Base-by-base conservation (phyloP, 2,113 vertebrate genomes). In the Ochotona curzoniae region DNA sequence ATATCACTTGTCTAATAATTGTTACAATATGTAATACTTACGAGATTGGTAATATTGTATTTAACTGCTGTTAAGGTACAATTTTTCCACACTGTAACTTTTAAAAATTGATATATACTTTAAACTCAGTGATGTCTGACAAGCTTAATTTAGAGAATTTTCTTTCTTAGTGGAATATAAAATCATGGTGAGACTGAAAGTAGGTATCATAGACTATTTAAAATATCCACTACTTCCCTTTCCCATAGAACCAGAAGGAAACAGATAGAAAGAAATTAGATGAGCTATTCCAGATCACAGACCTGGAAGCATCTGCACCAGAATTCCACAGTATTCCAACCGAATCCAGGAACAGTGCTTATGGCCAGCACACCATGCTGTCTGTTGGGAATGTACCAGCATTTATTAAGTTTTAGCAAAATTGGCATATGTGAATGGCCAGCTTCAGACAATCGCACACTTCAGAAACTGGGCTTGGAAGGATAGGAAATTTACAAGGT, bases 211-310 rank as follows among this genome's bases (percentile, higher is more conserved):
- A 78, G 51, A 38, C 63, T 47, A 71, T 30, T 49, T 82, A 57
- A 64, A 86, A 25, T 25, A 38, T 2, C 51, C 23, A 38, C 78
- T 12, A 30, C 17, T 7, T 44, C 51, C 7, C 30, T 86, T 84
- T 89, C 76, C 61, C 67, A 88, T 85, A 35, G 87, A n/a, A 83
- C 51, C 35, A 57, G 71, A 67, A 85, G 67, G n/a, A 89, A 82
- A 85, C 21, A 93, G 49, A 57, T 14, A 32, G 1, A 61, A 90
- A 69, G 67, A 75, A 83, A 47, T 64, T 71, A 79, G 66, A 28
- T 9, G 78, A 82, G 25, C 35, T 86, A 30, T 57, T 89, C 14
- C 63, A 85, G 35, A 76, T 84, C 54, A 61, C 57, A 74, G 75
- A 79, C 26, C 44, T 49, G 61, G 25, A 74, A 25, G n/a, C 11